These are phyloP conservation scores for Drosophila silvestris DNA, from an alignment of 2,888 invertebrate species.

Conservation along the genomic window DNA sequence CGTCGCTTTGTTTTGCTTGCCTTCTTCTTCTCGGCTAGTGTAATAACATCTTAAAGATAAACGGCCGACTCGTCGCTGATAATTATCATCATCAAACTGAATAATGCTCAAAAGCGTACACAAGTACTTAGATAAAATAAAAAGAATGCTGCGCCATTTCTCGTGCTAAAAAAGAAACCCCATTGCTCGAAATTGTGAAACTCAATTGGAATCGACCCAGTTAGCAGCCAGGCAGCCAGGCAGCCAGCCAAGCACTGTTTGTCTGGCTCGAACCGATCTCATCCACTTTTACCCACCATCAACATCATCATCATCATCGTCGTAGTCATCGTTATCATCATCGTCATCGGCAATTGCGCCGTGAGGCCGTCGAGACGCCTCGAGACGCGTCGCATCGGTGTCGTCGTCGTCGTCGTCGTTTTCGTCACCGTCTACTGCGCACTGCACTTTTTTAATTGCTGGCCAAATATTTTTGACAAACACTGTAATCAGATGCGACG, in stretches of 20 bases:
- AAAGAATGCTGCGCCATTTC: slow-evolving; percentile 57
- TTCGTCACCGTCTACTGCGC: slow-evolving; percentile 73
- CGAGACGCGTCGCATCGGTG: slow-evolving; percentile 29
- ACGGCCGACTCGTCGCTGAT: slow-evolving; percentile 32
- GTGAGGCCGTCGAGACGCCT: slow-evolving; percentile 24
- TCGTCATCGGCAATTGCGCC: slow-evolving; percentile 43
- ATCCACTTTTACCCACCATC: slow-evolving; percentile 36
- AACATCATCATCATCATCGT: neutral
- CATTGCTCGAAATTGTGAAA: slow-evolving; percentile 64
- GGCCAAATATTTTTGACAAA: slow-evolving; percentile 77
- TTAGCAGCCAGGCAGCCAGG: slow-evolving; percentile 35
- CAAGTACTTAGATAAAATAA: slow-evolving; percentile 23
- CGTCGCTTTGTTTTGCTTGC: slow-evolving; percentile 69
- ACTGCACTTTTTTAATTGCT: slow-evolving; percentile 75
- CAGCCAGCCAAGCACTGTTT: slow-evolving; percentile 18
- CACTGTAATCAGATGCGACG: slow-evolving; percentile 69
- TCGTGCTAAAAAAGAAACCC: slow-evolving; percentile 30
- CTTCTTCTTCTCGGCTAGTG: slow-evolving; percentile 54
- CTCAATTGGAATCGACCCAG: slow-evolving; percentile 68
- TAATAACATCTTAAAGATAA: slow-evolving; percentile 64
- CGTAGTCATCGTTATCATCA: neutral
- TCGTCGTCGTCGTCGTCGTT: slow-evolving; percentile 12
- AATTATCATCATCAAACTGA: slow-evolving; percentile 39
- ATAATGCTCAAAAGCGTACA: slow-evolving; percentile 29
- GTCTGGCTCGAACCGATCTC: slow-evolving; percentile 51